A percentile compares a stretch with the other conserved stretches of the same genome.
phyloP scores from a whole-genome alignment of 2,888 invertebrate genomes.

The Sepioteuthis lessoniana region DNA sequence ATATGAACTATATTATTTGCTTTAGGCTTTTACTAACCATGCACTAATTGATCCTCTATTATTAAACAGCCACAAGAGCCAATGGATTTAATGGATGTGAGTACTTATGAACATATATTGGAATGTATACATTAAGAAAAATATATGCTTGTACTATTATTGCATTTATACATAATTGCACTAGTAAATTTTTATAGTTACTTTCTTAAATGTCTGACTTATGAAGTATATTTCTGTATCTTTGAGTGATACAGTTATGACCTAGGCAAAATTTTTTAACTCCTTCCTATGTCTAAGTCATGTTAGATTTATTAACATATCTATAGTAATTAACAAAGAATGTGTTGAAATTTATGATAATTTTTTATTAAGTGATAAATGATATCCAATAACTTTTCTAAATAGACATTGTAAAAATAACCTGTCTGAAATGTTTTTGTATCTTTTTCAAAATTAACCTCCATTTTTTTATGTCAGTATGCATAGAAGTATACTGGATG shows the following conservation, averaged over 20 bases:
- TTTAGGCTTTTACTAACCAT: neutral
- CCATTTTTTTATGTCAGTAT: too few relatives aligned
- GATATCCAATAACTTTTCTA: neutral
- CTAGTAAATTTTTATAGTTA: neutral
- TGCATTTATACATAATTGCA: neutral
- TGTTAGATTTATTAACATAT: neutral
- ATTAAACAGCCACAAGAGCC: neutral
- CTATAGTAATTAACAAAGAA: neutral
- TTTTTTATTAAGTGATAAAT: neutral
- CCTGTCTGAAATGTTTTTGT: neutral
- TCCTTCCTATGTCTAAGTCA: neutral
- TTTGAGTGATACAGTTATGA: neutral
- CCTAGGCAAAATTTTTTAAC: neutral
- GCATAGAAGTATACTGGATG: too few relatives aligned
- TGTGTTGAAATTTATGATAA: neutral
- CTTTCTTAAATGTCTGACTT: neutral
- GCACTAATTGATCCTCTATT: neutral
- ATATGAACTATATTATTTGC: neutral
- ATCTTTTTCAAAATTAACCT: neutral
- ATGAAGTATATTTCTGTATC: neutral
- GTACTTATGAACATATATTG: neutral
- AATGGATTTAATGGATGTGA: conserved; percentile 34
- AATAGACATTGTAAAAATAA: neutral
- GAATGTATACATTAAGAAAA: neutral
- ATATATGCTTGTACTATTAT: neutral